phyloP scores from a whole-genome alignment of 2,888 invertebrate genomes.

The Drosophila limbata region DNA sequence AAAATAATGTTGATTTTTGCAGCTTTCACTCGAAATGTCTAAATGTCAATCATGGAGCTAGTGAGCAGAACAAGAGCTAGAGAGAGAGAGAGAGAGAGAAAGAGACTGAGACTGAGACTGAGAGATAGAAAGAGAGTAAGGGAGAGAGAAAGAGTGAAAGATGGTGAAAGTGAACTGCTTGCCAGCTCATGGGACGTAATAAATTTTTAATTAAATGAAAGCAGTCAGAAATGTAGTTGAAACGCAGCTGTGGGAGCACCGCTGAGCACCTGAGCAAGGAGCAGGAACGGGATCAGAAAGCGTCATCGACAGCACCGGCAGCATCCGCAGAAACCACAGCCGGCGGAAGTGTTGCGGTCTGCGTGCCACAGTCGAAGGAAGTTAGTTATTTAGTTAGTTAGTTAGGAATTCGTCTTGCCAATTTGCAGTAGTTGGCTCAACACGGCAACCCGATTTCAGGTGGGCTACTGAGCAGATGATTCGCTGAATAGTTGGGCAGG shows the following conservation, averaged over 20 bases:
- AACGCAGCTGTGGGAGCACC: not conserved
- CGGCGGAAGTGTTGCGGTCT: constrained; percentile 61
- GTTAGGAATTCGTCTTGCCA: constrained; percentile 50
- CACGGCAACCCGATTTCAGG: not conserved
- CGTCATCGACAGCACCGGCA: not conserved
- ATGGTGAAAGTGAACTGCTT: constrained; percentile 8
- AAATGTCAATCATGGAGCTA: constrained; percentile 56
- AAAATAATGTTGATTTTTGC: constrained; percentile 59
- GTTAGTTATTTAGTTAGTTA: constrained; percentile 38
- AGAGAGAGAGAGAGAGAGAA: not conserved
- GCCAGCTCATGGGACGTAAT: constrained; percentile 50
- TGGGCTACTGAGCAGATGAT: constrained; percentile 6
- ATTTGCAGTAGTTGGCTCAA: constrained; percentile 24
- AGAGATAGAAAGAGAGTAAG: not conserved
- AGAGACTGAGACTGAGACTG: not conserved
- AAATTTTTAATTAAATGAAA: constrained; percentile 76
- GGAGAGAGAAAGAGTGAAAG: not conserved
- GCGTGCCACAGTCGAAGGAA: constrained; percentile 40
- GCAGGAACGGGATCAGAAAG: not conserved
- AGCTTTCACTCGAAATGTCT: constrained; percentile 66
- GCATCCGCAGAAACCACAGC: constrained; percentile 47
- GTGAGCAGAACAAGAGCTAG: not conserved
- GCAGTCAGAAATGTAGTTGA: constrained; percentile 52
- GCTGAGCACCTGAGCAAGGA: not conserved
- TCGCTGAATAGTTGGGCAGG: not conserved